These are phyloP conservation scores for Amia ocellicauda DNA, from an alignment of 2,113 vertebrate genomes.

Conservation along the genomic window DNA sequence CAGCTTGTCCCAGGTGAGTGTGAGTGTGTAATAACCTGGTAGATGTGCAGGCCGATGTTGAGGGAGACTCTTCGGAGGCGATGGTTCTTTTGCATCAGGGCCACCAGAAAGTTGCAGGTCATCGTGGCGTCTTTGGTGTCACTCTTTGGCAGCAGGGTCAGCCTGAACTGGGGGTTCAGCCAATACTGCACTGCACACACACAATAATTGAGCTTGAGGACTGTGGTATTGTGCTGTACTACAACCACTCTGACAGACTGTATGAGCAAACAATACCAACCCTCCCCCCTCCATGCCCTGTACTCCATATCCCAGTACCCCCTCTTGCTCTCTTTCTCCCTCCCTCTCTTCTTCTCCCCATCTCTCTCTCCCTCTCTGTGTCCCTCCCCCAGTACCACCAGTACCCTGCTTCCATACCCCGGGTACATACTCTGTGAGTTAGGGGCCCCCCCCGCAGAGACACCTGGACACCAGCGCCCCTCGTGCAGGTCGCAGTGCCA, in stretches of 20 bases:
- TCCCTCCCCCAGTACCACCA: too few relatives aligned
- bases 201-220: too few relatives aligned
- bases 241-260: too few relatives aligned
- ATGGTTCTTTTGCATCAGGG: conserved; percentile 68
- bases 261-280: too few relatives aligned
- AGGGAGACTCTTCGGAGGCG: conserved; percentile 42
- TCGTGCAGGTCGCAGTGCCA: conserved; percentile 56
- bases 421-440: too few relatives aligned
- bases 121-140: conserved; percentile 18
- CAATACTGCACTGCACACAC: conserved; percentile 43
- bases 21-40: conserved; percentile 40
- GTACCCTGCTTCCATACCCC: too few relatives aligned
- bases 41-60: conserved; percentile 47
- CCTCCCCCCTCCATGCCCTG: too few relatives aligned
- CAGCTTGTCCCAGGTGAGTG: neutral
- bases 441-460: conserved; percentile 51
- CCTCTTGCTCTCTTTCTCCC: too few relatives aligned
- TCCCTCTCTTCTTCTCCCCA: too few relatives aligned
- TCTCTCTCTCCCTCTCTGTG: too few relatives aligned
- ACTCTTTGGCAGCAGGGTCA: conserved; percentile 51
- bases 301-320: too few relatives aligned
- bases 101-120: conserved; percentile 63
- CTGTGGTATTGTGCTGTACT: too few relatives aligned
- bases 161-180: conserved; percentile 64
- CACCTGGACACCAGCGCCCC: conserved; percentile 52